Evolutionary conservation across 2,888 invertebrate genomes (phyloP).

Genomic region (Acleris holmiana): DNA sequence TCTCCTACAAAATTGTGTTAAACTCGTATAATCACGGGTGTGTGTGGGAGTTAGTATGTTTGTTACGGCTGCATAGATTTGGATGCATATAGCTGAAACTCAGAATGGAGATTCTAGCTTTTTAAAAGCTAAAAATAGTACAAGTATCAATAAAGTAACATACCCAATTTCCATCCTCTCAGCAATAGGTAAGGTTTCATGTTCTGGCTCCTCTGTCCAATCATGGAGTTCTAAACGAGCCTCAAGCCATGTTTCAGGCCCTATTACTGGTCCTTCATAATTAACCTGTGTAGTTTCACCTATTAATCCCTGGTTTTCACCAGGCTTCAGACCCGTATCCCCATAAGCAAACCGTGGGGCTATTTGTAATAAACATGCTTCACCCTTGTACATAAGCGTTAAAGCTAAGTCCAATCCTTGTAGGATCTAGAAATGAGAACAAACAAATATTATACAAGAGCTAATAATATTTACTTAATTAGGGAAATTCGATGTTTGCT

Average conservation of each 20-base stretch:
- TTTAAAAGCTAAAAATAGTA: too few relatives aligned
- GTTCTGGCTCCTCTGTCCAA: conserved; percentile 87
- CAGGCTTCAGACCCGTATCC: conserved; percentile 85
- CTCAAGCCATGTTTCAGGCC: conserved; percentile 86
- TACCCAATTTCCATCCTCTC: conserved; percentile 92
- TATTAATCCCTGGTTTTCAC: conserved; percentile 70
- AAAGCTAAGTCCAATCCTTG: conserved; percentile 94
- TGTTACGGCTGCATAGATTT: too few relatives aligned
- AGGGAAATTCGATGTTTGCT: too few relatives aligned
- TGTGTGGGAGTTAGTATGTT: too few relatives aligned
- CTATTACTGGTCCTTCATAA: conserved; percentile 84
- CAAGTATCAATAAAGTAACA: conserved; percentile 40
- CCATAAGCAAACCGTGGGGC: conserved; percentile 94
- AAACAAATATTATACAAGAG: too few relatives aligned
- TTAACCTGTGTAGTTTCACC: conserved; percentile 62
- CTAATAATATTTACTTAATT: too few relatives aligned
- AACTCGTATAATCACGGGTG: too few relatives aligned
- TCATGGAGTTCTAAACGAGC: conserved; percentile 90
- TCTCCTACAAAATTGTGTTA: too few relatives aligned
- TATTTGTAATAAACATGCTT: conserved; percentile 89
- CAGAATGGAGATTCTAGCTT: too few relatives aligned
- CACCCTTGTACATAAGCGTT: conserved; percentile 93
- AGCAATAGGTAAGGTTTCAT: conserved; percentile 86
- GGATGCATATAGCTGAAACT: too few relatives aligned
- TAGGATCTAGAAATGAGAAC: conserved; percentile 69